A percentile compares a stretch with the other conserved stretches of the same genome.
Conservation (phyloP, 1,140 invertebrate species). For the Scylla paramamosain region DNA sequence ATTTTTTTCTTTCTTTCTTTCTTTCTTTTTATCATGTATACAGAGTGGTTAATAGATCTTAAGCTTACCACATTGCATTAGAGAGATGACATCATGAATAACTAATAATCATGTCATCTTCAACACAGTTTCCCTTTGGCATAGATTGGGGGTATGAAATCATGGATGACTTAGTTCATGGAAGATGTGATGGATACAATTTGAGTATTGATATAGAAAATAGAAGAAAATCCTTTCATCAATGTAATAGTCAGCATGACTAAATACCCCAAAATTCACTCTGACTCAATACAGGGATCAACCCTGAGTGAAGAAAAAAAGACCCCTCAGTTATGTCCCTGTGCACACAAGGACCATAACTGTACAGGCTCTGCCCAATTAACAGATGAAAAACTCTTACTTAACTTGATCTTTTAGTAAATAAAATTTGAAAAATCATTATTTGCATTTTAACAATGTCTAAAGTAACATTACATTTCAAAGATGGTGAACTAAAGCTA, state of each 20-base stretch:
- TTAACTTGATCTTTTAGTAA: neutral
- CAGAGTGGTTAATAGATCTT: neutral
- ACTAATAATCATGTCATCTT: neutral
- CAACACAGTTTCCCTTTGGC: constrained; percentile 1
- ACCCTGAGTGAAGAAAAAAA: constrained; percentile 40
- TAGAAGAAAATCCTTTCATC: neutral
- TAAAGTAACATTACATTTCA: neutral
- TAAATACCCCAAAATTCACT: constrained; percentile 16
- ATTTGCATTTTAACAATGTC: neutral
- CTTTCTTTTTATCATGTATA: neutral
- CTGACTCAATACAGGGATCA: constrained; percentile 60
- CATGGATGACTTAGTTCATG: neutral
- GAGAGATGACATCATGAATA: neutral
- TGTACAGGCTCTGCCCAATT: neutral
- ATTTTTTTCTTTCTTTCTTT: too few relatives aligned
- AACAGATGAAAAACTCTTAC: neutral
- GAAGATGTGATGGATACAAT: neutral
- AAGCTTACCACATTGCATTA: neutral
- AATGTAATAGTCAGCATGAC: neutral
- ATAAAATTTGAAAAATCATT: neutral
- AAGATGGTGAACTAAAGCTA: neutral
- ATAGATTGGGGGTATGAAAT: neutral
- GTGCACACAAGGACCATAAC: constrained; percentile 44
- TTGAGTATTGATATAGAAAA: neutral
- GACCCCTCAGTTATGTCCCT: constrained; percentile 24